These are phyloP conservation scores for Standfussiana lucernea DNA, from an alignment of 2,888 invertebrate species.

Conservation along the genomic window DNA sequence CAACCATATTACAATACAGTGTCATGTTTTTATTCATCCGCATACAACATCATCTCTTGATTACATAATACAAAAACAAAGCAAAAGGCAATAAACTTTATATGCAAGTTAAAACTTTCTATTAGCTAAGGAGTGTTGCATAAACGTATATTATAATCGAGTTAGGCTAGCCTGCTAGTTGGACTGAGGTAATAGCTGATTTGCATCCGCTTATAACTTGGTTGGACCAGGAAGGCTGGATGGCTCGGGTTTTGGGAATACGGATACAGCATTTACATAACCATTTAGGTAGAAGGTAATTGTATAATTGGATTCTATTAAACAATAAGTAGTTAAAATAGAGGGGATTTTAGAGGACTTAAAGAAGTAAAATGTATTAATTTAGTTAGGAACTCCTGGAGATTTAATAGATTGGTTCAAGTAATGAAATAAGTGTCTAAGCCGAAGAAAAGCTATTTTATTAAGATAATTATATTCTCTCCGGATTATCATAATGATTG, in stretches of 20 bases:
- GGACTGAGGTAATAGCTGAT: slow-evolving; percentile 29
- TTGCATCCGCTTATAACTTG: slow-evolving; percentile 36
- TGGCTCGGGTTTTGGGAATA: slow-evolving; percentile 19
- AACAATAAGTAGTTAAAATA: not conserved
- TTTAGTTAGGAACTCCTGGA: no score
- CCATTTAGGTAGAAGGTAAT: not conserved
- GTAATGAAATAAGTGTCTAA: not conserved
- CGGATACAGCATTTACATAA: not conserved
- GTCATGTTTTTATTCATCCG: not conserved
- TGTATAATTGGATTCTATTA: not conserved
- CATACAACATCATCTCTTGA: not conserved
- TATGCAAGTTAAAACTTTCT: slow-evolving; percentile 28
- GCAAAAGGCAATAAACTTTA: not conserved
- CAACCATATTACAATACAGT: not conserved
- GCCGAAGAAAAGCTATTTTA: not conserved
- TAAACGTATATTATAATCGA: slow-evolving; percentile 29
- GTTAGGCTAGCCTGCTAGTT: slow-evolving; percentile 13
- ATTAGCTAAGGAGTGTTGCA: slow-evolving; percentile 32
- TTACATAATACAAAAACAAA: slow-evolving; percentile 24
- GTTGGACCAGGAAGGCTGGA: not conserved
- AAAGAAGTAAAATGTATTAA: no score
- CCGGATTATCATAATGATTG: not conserved
- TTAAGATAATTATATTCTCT: not conserved
- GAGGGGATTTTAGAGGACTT: not conserved
- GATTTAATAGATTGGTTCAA: no score